phyloP scores from a whole-genome alignment of 2,888 invertebrate species.

The Polydrusus tereticollis region DNA sequence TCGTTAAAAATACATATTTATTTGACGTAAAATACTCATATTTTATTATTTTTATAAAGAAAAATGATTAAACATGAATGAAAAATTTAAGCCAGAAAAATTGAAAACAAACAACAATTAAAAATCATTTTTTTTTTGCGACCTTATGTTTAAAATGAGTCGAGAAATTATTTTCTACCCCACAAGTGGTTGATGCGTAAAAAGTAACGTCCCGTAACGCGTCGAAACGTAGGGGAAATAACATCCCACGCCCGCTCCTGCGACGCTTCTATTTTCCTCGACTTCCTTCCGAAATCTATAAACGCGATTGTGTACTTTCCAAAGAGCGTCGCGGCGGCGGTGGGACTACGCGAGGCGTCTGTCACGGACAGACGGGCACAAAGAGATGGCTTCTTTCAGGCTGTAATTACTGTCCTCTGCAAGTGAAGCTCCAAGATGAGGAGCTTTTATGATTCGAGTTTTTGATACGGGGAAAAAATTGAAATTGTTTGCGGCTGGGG shows the following conservation, averaged over 20 bases:
- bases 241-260: constrained; percentile 32
- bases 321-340: constrained; percentile 39
- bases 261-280: constrained; percentile 49
- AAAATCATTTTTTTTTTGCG: no score
- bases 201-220: constrained; percentile 13
- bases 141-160: no score
- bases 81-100: no score
- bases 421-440: constrained; percentile 58
- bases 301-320: constrained; percentile 49
- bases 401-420: constrained; percentile 64
- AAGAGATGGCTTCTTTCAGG: constrained; percentile 65
- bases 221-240: neutral
- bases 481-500: constrained; percentile 2
- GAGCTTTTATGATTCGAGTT: constrained; percentile 53
- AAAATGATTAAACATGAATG: no score
- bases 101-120: no score
- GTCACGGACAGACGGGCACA: constrained; percentile 63
- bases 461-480: constrained; percentile 47
- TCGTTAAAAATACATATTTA: no score
- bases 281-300: constrained; percentile 65
- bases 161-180: neutral
- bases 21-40: no score
- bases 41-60: no score
- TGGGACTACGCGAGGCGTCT: constrained; percentile 55
- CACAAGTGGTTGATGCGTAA: constrained; percentile 24